Evolutionary conservation across 2,113 vertebrate species (phyloP).

Genomic region (Pagrus major): DNA sequence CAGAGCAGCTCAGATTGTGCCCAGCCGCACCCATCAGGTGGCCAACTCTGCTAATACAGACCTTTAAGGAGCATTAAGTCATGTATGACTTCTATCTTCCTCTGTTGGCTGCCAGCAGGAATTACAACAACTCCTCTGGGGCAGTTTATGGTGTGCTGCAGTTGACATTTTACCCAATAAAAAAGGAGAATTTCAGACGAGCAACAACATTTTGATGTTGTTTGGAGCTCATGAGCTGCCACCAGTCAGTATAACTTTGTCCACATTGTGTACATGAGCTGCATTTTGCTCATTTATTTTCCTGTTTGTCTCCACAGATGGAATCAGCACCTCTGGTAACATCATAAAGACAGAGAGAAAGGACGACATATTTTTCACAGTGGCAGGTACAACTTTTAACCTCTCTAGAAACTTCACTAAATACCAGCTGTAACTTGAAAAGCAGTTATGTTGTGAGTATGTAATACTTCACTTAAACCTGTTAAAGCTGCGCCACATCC

Average conservation of each 20-base stretch:
- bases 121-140: neutral
- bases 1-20: slow-evolving; percentile 10
- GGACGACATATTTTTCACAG: slow-evolving; percentile 40
- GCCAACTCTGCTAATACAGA: slow-evolving; percentile 12
- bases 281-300: neutral
- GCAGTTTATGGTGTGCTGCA: neutral
- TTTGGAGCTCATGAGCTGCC: neutral
- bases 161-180: neutral
- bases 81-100: slow-evolving; percentile 4
- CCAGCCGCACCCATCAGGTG: slow-evolving; percentile 39
- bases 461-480: slow-evolving; percentile 34
- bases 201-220: neutral
- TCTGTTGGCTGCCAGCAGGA: neutral
- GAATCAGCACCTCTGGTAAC: slow-evolving; percentile 61
- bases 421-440: slow-evolving; percentile 23
- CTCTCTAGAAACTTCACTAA: neutral
- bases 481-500: slow-evolving; percentile 26
- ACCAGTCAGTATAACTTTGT: neutral
- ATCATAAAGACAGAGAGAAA: slow-evolving; percentile 66
- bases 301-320: slow-evolving; percentile 77
- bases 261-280: neutral
- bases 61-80: slow-evolving; percentile 21
- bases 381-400: slow-evolving; percentile 66
- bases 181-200: neutral
- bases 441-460: slow-evolving; percentile 7